A percentile compares a stretch with the other conserved stretches of the same genome.
Conservation (phyloP, 37 sponge, comb jelly and placozoan species). For the Corticium candelabrum region DNA sequence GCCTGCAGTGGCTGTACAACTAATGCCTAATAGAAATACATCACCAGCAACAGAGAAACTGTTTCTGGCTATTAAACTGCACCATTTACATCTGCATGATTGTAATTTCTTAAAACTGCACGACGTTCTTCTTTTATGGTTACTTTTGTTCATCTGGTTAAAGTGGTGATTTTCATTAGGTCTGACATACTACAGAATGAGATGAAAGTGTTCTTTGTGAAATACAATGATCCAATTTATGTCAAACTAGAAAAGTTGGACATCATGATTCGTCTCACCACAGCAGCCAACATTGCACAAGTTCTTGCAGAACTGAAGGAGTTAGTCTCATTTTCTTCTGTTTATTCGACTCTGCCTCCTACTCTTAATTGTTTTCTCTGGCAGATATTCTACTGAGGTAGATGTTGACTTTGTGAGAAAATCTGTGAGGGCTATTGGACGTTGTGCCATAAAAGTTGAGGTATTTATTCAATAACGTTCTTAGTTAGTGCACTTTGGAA, state of each 20-base stretch:
- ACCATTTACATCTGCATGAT: too few species aligned
- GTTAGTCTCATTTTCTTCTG: too few species aligned
- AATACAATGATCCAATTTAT: conserved; percentile 99
- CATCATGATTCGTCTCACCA: conserved; percentile 96
- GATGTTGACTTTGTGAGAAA: conserved; percentile 99
- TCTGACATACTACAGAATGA: conserved; percentile 86
- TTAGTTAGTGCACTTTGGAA: neutral
- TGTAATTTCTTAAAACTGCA: too few species aligned
- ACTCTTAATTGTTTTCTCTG: neutral
- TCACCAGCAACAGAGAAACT: too few species aligned
- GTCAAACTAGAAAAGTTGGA: conserved; percentile 99
- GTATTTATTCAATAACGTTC: conserved; percentile 14
- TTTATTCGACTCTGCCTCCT: neutral
- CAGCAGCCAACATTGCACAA: conserved; percentile 68
- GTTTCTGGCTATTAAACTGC: too few species aligned
- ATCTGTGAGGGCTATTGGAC: conserved; percentile 93
- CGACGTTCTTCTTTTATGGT: too few species aligned
- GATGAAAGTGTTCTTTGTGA: conserved; percentile 99
- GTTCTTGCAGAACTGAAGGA: conserved; percentile 96
- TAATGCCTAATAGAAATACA: too few species aligned
- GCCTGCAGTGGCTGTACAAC: too few species aligned
- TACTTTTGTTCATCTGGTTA: neutral
- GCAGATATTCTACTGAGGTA: conserved; percentile 91
- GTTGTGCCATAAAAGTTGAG: conserved; percentile 99
- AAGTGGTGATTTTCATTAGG: conserved; percentile 25